Evolutionary conservation across 2,113 vertebrate genomes (phyloP).

Genomic region (Mobula hypostoma): DNA sequence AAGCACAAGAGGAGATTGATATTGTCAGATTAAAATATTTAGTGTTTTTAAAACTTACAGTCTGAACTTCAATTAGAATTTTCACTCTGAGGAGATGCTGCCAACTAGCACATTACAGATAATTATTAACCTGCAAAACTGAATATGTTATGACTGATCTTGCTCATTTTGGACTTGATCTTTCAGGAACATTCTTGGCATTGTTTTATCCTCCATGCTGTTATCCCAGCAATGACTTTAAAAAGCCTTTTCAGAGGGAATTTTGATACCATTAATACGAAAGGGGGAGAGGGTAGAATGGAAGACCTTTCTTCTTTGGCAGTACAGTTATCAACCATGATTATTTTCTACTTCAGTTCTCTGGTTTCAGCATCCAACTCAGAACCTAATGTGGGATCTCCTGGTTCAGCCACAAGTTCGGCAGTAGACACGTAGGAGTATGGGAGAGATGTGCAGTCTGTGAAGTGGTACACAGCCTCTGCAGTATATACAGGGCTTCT

Average conservation of each 20-base stretch:
- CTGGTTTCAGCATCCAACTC: too few relatives aligned
- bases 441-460: too few relatives aligned
- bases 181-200: background rate
- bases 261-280: background rate
- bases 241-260: background rate
- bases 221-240: background rate
- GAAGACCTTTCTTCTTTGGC: background rate
- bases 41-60: background rate
- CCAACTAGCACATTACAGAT: constrained; percentile 4
- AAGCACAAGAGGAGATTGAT: background rate
- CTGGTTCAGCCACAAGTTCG: too few relatives aligned
- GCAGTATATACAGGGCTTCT: too few relatives aligned
- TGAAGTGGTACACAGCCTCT: too few relatives aligned
- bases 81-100: background rate
- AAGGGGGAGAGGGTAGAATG: background rate
- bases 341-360: too few relatives aligned
- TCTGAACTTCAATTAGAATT: constrained; percentile 22
- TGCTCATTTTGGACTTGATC: background rate
- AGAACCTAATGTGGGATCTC: too few relatives aligned
- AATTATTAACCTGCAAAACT: constrained; percentile 31
- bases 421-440: too few relatives aligned
- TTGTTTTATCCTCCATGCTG: background rate
- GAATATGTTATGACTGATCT: constrained; percentile 19
- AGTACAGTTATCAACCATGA: too few relatives aligned
- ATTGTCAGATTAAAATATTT: constrained; percentile 4